phyloP scores from a whole-genome alignment of 1,140 invertebrate genomes.

The Drosophila mojavensis region DNA sequence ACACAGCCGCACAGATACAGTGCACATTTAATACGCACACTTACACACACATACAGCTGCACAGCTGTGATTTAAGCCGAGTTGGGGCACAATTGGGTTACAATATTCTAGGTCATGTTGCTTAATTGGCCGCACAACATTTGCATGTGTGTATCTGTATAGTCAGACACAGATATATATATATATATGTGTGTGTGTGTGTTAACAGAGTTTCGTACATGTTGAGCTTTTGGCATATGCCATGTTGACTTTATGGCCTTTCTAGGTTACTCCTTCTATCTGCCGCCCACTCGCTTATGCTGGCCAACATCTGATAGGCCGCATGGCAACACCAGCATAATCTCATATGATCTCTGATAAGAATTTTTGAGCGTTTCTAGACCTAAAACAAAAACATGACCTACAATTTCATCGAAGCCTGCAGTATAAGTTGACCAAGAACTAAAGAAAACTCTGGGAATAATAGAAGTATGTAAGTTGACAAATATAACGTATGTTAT shows the following conservation, averaged over 20 bases:
- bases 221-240: constrained; percentile 33
- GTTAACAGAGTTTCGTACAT: constrained; percentile 25
- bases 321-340: constrained; percentile 29
- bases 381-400: constrained; percentile 7
- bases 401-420: background rate
- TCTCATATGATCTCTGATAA: constrained; percentile 19
- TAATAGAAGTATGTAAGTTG: no score
- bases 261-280: background rate
- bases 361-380: background rate
- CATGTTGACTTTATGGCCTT: constrained; percentile 38
- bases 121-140: constrained; percentile 61
- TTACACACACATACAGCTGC: no score
- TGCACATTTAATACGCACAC: background rate
- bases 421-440: no score
- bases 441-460: no score
- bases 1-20: background rate
- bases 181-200: constrained; percentile 31
- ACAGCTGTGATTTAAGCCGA: constrained; percentile 24
- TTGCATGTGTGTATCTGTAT: constrained; percentile 11
- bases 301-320: constrained; percentile 4
- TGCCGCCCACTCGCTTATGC: no score
- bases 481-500: no score
- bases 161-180: no score
- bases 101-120: constrained; percentile 71
- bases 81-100: constrained; percentile 60